Percentiles rank a stretch among this genome's conserved stretches.
Conservation (phyloP, 2,888 invertebrate species). For the Deladenus siricidicola region DNA sequence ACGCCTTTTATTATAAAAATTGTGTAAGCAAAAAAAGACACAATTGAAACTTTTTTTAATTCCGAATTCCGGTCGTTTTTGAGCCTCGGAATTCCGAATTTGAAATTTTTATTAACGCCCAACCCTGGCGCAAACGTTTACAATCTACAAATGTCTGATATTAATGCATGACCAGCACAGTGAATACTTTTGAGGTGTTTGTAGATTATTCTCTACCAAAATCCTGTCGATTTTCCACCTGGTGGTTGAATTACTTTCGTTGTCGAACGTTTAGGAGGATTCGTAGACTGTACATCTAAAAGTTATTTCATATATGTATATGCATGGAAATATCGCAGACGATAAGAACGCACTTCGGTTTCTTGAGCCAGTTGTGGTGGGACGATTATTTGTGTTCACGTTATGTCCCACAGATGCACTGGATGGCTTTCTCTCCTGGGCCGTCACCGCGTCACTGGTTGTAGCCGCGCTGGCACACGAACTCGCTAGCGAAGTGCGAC, state of each 20-base stretch:
- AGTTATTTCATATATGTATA: neutral
- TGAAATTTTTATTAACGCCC: too few relatives aligned
- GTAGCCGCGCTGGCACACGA: neutral
- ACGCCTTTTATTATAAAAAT: too few relatives aligned
- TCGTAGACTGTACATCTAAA: slow-evolving; percentile 11
- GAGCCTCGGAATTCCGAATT: too few relatives aligned
- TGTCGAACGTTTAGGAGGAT: slow-evolving; percentile 16
- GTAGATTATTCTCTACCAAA: slow-evolving; percentile 11
- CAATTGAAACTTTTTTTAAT: too few relatives aligned
- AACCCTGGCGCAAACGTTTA: too few relatives aligned
- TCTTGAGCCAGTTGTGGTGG: neutral
- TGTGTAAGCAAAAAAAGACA: too few relatives aligned
- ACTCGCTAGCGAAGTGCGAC: neutral
- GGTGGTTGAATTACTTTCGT: slow-evolving; percentile 30
- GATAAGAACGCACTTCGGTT: slow-evolving; percentile 5
- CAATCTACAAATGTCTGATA: too few relatives aligned
- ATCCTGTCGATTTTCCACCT: slow-evolving; percentile 20
- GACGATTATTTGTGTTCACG: neutral
- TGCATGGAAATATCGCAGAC: neutral
- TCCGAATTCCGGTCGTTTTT: too few relatives aligned
- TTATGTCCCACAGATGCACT: neutral
- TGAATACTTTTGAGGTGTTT: too few relatives aligned
- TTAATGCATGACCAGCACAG: too few relatives aligned
- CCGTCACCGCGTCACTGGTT: neutral
- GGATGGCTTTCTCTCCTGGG: neutral